Evolutionary conservation across 2,113 vertebrate species (phyloP), one percentile per base, ranked within the genome.

Genomic region (Pontoporia blainvillei): DNA sequence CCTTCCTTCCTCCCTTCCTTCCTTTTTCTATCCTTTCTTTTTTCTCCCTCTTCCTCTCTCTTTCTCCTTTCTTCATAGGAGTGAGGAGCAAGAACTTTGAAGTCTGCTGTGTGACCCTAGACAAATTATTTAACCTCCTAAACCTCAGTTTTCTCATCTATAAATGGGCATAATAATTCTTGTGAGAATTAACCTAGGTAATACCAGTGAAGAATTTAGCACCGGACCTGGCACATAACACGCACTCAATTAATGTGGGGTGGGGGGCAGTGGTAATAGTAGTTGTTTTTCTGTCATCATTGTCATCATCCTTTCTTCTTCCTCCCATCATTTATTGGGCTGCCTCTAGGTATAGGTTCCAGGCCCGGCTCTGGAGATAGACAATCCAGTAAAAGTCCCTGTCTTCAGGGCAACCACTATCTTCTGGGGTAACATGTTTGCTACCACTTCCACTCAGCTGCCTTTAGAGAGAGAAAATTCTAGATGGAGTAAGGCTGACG

Each of bases 241-340:
- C 0, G 11, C 0, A 1, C 17, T 20, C 29, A 27, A 0, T 17
- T 17, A 17, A 31, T 0, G 3, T 9, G 12, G 18, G 9, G 14
- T 17, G 34, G 21, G 8, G 29, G 21, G 76, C 39, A 1, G 25
- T 1, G 9, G 25, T 8, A 2, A 8, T 1, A 17, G 49, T 29
- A 23, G 20, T 29, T 29, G 14, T 20, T 31, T 6, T 11, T 39
- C 17, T 20, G 57, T 54, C 11, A n/a, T 52, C 61, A 3, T 25
- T 6, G 0, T 49, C 5, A 0, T 57, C 3, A 3, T 67, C 29
- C 10, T 66, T 17, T 44, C 36, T 79, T 64, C 76, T 31, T 52
- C 66, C 15, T 64, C 23, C 44, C 27, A 39, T 0, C 1, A 2
- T 76, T 27, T 41, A 39, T 18, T 8, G 57, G 44, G 34, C 83